Evolutionary conservation across 23 tunicate genomes (phyloP), one percentile per base, ranked within the genome.

Genomic region (Botrylloides violaceus): DNA sequence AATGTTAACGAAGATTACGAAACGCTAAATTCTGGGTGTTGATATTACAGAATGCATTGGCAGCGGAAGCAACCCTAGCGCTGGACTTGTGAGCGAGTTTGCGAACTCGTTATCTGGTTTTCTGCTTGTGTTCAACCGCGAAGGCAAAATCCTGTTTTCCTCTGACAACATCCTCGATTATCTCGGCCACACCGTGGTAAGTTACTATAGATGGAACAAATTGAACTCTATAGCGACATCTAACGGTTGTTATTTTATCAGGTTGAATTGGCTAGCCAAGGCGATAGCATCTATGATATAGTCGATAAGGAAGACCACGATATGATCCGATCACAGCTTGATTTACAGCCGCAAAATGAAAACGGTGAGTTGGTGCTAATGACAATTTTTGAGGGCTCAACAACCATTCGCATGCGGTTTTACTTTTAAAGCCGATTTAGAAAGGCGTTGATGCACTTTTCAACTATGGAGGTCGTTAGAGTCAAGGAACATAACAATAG

Each of bases 251-350:
- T n/a, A 22, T 12, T 22, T 59, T 59, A 59, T 6, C 21, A 88
- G 97, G 97, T 90, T n/a, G 97, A 90, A 53, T 85, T 90, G 26
- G 97, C 97, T 38, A 90, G 97, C 64, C 97, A 90, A 48, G 97
- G 97, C 71, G 97, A 90, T 85, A 83, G 90, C 71, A 76, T 90
- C 34, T 90, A 76, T 37, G 97, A 90, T 62, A 84, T 90, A 66
- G 89, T 90, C 19, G 97, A 90, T 65, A 90, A 90, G 58, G 97
- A 90, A 61, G 97, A 90, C 70, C 97, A 90, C 77, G 97, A 90
- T 22, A 88, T 84, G 50, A 79, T 90, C 70, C 65, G 97, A 34
- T 83, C 97, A 18, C 97, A 90, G 60, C 74, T 90, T 0, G 97
- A 90, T 7, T 64, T 76, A 28, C 97, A 88, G 20, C 86, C 95